Percentiles rank a stretch among this genome's conserved stretches.
These are phyloP conservation scores for Antidorcas marsupialis DNA, from an alignment of 2,113 vertebrate species.

Conservation along the genomic window DNA sequence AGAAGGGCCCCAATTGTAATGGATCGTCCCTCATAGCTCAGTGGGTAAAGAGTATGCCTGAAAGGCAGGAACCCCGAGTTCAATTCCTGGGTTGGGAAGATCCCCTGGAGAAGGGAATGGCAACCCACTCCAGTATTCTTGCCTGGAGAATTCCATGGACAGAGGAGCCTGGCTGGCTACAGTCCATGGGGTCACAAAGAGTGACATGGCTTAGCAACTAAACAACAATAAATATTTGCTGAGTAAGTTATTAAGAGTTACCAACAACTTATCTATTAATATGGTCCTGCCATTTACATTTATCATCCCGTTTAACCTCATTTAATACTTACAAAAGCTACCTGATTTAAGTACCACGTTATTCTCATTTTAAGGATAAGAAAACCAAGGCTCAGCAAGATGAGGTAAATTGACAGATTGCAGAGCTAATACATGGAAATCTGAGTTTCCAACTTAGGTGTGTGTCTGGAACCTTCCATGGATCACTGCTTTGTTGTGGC, in stretches of 20 bases:
- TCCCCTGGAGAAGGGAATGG: not conserved
- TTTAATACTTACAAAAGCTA: not conserved
- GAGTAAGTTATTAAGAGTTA: not conserved
- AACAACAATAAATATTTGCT: not conserved
- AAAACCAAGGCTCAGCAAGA: not conserved
- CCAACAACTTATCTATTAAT: not conserved
- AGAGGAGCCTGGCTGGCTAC: not conserved
- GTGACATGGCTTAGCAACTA: not conserved
- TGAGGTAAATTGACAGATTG: not conserved
- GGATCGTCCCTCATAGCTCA: not conserved
- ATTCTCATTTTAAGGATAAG: not conserved
- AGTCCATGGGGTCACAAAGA: not conserved
- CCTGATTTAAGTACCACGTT: not conserved
- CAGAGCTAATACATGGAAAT: not conserved
- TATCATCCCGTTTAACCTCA: not conserved
- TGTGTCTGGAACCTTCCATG: not conserved
- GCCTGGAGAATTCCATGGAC: not conserved
- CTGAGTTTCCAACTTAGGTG: not conserved
- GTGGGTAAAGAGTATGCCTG: not conserved
- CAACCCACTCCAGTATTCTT: not conserved
- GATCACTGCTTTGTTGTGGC: not conserved
- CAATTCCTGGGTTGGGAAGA: not conserved
- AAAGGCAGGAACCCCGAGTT: not conserved
- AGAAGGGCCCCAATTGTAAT: not conserved
- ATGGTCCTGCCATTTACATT: not conserved